Percentiles rank a stretch among this genome's conserved stretches.
These are phyloP conservation scores for Papilio polyxenes DNA, from an alignment of 1,140 invertebrate genomes.

Conservation along the genomic window DNA sequence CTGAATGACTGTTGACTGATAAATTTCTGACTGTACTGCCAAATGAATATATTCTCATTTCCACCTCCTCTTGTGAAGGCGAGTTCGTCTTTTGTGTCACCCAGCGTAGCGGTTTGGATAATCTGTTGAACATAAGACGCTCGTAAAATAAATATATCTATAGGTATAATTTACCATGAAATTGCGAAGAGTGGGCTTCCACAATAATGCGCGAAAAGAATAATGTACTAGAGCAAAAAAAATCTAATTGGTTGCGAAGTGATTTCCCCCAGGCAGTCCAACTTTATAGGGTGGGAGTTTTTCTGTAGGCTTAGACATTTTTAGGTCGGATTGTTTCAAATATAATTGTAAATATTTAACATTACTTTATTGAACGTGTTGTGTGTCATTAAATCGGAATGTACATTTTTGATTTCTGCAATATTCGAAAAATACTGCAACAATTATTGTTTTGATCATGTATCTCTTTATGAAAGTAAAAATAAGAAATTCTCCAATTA, in stretches of 20 bases:
- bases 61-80: constrained; percentile 66
- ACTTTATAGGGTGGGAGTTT: background rate
- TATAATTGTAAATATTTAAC: too few relatives aligned
- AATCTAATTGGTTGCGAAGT: background rate
- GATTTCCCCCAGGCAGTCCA: background rate
- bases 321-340: too few relatives aligned
- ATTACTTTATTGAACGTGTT: too few relatives aligned
- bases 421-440: background rate
- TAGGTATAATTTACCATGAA: background rate
- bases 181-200: background rate
- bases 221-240: background rate
- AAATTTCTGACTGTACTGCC: constrained; percentile 49
- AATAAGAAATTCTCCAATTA: background rate
- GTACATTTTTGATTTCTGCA: too few relatives aligned
- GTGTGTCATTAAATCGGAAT: too few relatives aligned
- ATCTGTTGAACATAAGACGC: constrained; percentile 45
- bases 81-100: constrained; percentile 68
- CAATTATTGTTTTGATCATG: background rate
- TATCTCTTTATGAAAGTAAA: background rate
- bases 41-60: constrained; percentile 67
- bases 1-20: constrained; percentile 41
- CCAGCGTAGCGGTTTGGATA: constrained; percentile 73
- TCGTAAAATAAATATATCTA: background rate
- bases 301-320: too few relatives aligned
- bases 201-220: background rate